These are phyloP conservation scores for Petaurus breviceps DNA, from an alignment of 2,113 vertebrate species.

Conservation along the genomic window DNA sequence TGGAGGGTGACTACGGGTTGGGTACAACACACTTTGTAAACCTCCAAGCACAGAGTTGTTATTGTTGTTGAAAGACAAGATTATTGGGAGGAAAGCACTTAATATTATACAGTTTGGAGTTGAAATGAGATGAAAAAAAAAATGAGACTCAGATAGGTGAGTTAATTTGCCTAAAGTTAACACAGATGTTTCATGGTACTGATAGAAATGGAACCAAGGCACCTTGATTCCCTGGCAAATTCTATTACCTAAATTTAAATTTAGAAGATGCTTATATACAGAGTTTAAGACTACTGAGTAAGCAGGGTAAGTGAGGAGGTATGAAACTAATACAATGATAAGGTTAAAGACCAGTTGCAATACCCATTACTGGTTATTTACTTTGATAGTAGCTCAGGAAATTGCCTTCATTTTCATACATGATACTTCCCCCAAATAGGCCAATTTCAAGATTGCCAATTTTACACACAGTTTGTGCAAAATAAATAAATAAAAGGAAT, in stretches of 20 bases:
- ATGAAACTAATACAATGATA: neutral
- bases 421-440: neutral
- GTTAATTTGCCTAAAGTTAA: neutral
- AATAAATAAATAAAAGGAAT: neutral
- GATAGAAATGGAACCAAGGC: neutral
- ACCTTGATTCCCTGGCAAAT: neutral
- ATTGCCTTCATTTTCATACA: neutral
- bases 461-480: neutral
- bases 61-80: neutral
- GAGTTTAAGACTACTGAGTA: neutral
- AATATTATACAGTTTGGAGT: neutral
- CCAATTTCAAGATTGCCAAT: neutral
- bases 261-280: neutral
- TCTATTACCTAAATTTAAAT: neutral
- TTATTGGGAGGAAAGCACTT: neutral
- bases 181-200: neutral
- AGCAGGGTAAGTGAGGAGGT: neutral
- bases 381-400: neutral
- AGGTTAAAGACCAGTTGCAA: neutral
- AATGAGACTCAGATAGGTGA: neutral
- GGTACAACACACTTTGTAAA: too few species aligned
- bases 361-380: neutral
- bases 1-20: too few species aligned
- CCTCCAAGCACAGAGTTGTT: neutral
- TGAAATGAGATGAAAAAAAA: neutral